A percentile compares a stretch with the other conserved stretches of the same genome.
Conservation (phyloP, 1,140 invertebrate species). For the Sycobia sp. region DNA sequence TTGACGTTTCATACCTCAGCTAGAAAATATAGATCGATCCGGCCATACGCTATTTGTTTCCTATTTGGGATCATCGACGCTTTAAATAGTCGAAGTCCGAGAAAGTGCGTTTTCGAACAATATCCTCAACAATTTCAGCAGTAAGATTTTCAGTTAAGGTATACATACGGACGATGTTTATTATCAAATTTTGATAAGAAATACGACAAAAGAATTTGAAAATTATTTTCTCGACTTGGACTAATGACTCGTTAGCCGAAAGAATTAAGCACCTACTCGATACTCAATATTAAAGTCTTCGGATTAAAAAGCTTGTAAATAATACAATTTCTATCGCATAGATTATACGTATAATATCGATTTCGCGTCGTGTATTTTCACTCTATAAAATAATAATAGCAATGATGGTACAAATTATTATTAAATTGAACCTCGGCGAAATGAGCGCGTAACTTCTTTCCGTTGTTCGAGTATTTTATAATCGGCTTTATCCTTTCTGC, state of each 20-base stretch:
- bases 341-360: too few species aligned
- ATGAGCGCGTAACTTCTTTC: constrained; percentile 10
- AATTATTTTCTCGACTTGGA: not conserved
- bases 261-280: constrained; percentile 5
- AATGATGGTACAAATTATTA: constrained; percentile 29
- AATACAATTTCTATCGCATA: too few species aligned
- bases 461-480: constrained; percentile 24
- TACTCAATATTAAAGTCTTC: too few species aligned
- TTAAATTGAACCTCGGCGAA: not conserved
- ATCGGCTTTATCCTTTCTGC: constrained; percentile 39
- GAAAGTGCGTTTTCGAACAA: too few species aligned
- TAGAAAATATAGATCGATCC: constrained; percentile 36
- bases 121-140: too few species aligned
- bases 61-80: constrained; percentile 38
- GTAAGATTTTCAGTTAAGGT: too few species aligned
- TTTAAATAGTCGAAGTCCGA: too few species aligned
- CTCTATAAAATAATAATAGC: not conserved
- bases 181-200: too few species aligned
- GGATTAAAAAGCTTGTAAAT: too few species aligned
- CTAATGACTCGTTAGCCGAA: not conserved
- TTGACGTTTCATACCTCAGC: constrained; percentile 6
- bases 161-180: too few species aligned
- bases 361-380: too few species aligned
- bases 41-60: constrained; percentile 38
- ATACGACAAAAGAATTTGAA: too few species aligned